Evolutionary conservation across 64 coral and sea anemone genomes (phyloP), one percentile per base, ranked within the genome.

Genomic region (Pocillopora damicornis): DNA sequence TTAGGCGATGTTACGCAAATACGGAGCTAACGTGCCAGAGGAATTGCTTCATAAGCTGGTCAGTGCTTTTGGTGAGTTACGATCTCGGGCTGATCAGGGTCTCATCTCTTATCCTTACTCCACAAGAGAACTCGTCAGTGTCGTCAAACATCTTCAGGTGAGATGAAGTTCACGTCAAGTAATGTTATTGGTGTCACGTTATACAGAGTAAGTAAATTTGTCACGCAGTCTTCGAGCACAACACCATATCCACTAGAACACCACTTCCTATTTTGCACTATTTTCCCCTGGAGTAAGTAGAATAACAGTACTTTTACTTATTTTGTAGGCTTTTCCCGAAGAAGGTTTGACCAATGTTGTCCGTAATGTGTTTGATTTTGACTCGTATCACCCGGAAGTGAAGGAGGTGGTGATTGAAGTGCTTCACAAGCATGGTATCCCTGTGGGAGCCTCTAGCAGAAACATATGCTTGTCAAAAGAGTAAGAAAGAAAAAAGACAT

Each of bases 301-400:
- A 35, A 63, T 25, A 30, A 30, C 30, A 30, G 30, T 42, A 86
- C 71, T 87, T 17, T 56, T 13, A 61, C n/a, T 80, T 38, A 4
- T 60, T 75, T 35, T 56, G 37, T 74, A 96, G 96, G 96, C 88
- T 38, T 98, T 92, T 73, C 87, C 96, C 17, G 90, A 92, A 18
- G 96, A 98, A 37, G 92, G 96, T 17, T 77, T 98, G 20, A 93
- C 92, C 2, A 89, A 86, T 62, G 96, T 98, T 13, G 97, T 99
- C 37, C 97, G 97, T 36, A 99, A 99, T 75, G 97, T 99, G 58
- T 99, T 99, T 69, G 97, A 99, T 80, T 99, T 99, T 89, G 97
- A 99, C 35, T 90, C 93, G 13, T 99, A 99, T 56, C 97, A 99
- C 85, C 90, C 93, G 15, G 97, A 99, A 76, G 93, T 95, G 14